A percentile compares a stretch with the other conserved stretches of the same genome.
Conservation (phyloP, 2,888 invertebrate species). For the Tenthredo amoena region DNA sequence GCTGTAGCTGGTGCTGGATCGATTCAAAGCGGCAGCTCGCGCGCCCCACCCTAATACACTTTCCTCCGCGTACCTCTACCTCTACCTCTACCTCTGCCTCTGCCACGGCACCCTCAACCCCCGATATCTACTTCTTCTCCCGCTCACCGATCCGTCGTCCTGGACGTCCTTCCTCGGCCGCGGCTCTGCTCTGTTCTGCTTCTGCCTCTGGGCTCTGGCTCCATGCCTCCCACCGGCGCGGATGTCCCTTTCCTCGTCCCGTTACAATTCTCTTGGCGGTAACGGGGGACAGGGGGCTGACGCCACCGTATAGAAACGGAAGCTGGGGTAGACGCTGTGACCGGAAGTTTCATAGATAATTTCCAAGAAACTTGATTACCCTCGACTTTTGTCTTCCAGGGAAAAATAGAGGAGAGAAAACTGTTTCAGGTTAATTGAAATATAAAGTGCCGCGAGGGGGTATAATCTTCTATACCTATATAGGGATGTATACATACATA, state of each 20-base stretch:
- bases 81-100: conserved; percentile 44
- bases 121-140: conserved; percentile 56
- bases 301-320: background rate
- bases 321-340: conserved; percentile 26
- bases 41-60: conserved; percentile 75
- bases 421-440: conserved; percentile 19
- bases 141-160: conserved; percentile 24
- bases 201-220: background rate
- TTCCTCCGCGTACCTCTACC: conserved; percentile 65
- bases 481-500: too few relatives aligned
- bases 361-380: background rate
- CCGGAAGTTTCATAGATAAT: conserved; percentile 40
- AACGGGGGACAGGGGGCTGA: background rate
- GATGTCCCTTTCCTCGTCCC: background rate
- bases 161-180: conserved; percentile 15
- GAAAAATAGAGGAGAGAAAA: conserved; percentile 20
- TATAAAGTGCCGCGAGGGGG: background rate
- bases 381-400: background rate
- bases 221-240: background rate
- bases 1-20: conserved; percentile 73
- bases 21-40: conserved; percentile 76
- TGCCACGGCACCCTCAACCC: conserved; percentile 54
- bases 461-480: background rate
- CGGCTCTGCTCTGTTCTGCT: background rate
- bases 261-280: conserved; percentile 10